Evolutionary conservation across 2,113 vertebrate species (phyloP).

Genomic region (Lipotes vexillifer): DNA sequence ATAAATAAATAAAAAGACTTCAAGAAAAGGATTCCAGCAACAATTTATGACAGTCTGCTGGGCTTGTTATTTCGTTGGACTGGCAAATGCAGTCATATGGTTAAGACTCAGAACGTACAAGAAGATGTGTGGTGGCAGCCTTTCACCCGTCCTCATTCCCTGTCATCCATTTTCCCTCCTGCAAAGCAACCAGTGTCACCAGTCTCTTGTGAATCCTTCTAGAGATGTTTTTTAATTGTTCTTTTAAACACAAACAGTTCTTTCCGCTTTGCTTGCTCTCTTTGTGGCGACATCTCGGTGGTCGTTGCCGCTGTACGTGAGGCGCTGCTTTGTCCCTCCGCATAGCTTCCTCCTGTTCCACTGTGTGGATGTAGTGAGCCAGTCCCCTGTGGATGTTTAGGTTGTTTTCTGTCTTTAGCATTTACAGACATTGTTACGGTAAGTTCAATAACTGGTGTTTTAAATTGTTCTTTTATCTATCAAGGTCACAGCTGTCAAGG

Average conservation of each 20-base stretch:
- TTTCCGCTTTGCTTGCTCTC: not conserved
- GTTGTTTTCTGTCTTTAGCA: not conserved
- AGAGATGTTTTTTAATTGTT: not conserved
- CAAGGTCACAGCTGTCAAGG: not conserved
- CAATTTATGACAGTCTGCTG: not conserved
- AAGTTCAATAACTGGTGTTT: not conserved
- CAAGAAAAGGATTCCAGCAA: not conserved
- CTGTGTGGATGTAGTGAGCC: not conserved
- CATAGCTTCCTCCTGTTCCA: accelerated
- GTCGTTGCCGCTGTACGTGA: accelerated
- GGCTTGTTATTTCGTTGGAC: not conserved
- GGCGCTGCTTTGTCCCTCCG: not conserved
- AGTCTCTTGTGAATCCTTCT: not conserved
- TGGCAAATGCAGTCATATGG: not conserved
- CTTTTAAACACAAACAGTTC: not conserved
- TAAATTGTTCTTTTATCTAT: not conserved
- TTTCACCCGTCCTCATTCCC: not conserved
- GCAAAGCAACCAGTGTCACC: not conserved
- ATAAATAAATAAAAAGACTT: not conserved
- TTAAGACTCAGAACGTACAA: not conserved
- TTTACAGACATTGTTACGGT: not conserved
- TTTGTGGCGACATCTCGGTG: accelerated
- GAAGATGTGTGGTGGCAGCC: not conserved
- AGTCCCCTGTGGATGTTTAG: not conserved
- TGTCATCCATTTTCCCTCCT: too few relatives aligned